Percentiles rank a stretch among this genome's conserved stretches.
Evolutionary conservation across 2,113 vertebrate genomes (phyloP).

Genomic region (Falco punctatus): DNA sequence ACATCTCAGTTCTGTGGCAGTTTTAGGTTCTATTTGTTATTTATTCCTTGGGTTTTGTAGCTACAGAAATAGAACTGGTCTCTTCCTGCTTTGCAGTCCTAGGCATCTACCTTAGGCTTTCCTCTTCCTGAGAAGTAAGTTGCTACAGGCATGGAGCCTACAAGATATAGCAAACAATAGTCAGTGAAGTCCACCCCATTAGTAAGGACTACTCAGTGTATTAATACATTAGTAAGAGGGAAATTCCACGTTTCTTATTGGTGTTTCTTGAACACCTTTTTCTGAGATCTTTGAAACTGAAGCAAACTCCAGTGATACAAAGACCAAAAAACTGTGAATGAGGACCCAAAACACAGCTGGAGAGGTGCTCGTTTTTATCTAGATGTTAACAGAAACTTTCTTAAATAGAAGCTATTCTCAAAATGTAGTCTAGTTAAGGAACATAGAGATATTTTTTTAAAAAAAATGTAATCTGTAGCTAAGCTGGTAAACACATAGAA

Average conservation of each 20-base stretch:
- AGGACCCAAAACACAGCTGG: neutral
- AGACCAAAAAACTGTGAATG: neutral
- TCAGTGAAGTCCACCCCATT: neutral
- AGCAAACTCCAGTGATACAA: neutral
- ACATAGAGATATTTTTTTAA: rapidly evolving
- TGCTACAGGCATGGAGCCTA: neutral
- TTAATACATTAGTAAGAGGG: neutral
- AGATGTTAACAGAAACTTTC: neutral
- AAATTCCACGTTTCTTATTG: neutral
- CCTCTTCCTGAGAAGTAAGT: neutral
- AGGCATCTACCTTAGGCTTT: neutral
- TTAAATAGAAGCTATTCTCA: neutral
- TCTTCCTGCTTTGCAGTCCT: neutral
- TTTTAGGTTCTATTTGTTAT: neutral
- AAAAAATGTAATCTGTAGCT: neutral
- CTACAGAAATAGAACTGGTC: neutral
- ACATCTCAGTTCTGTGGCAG: rapidly evolving
- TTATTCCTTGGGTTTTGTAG: neutral
- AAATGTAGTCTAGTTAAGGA: neutral
- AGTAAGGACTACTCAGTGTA: rapidly evolving
- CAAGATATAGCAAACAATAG: neutral
- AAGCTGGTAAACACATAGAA: neutral
- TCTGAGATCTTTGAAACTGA: neutral
- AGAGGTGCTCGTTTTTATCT: neutral
- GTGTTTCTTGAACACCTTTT: neutral